Evolutionary conservation across 1,140 invertebrate genomes (phyloP).

Genomic region (Tyrophagus putrescentiae): DNA sequence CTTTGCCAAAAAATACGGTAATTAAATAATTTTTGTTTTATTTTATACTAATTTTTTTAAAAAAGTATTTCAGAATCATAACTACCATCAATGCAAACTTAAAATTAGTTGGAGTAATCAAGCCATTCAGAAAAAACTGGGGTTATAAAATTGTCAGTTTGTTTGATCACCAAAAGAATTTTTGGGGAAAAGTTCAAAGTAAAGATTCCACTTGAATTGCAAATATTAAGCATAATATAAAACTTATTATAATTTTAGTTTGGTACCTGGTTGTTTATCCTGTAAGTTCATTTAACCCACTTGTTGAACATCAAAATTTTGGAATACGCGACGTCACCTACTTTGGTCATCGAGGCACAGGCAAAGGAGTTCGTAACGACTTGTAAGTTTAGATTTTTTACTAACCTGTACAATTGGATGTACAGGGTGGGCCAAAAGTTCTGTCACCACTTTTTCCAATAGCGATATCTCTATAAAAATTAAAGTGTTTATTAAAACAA

Average conservation of each 20-base stretch:
- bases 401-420: too few species aligned
- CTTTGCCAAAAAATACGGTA: not conserved
- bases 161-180: not conserved
- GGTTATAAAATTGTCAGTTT: not conserved
- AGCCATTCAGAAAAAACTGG: not conserved
- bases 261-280: not conserved
- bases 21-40: too few species aligned
- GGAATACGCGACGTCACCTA: not conserved
- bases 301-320: not conserved
- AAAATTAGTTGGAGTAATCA: not conserved
- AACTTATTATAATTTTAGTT: too few species aligned
- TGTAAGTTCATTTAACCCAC: not conserved
- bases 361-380: not conserved
- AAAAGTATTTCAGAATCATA: too few species aligned
- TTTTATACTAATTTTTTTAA: too few species aligned
- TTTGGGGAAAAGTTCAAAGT: not conserved
- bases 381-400: not conserved
- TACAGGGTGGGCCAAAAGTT: too few species aligned
- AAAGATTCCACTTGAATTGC: too few species aligned
- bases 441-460: too few species aligned
- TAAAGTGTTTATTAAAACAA: too few species aligned
- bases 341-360: conserved; percentile 4
- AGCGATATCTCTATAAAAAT: too few species aligned
- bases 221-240: too few species aligned
- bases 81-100: too few species aligned